A percentile compares a stretch with the other conserved stretches of the same genome.
These are phyloP conservation scores for Lamprologus tigripictilis DNA, from an alignment of 2,113 vertebrate genomes.

Conservation along the genomic window DNA sequence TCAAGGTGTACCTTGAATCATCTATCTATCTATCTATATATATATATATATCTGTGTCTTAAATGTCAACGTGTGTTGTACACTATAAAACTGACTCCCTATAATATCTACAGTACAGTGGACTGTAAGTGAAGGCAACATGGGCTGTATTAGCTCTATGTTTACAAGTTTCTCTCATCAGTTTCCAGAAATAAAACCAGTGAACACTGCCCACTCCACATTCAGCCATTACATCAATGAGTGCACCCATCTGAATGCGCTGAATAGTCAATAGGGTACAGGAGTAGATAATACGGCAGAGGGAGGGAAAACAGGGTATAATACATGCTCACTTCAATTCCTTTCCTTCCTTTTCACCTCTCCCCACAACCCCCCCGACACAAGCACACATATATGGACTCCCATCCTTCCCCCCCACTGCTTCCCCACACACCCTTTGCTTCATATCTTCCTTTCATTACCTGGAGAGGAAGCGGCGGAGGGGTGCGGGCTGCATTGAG, in stretches of 20 bases:
- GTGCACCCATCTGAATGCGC: slow-evolving; percentile 10
- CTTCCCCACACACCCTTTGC: neutral
- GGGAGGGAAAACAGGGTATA: slow-evolving; percentile 25
- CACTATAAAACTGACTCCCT: neutral
- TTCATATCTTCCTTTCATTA: slow-evolving; percentile 63
- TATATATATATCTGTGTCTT: neutral
- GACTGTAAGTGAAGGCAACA: neutral
- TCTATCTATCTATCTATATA: accelerated
- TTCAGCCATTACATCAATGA: slow-evolving; percentile 26
- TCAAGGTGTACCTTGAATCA: neutral
- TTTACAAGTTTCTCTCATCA: neutral
- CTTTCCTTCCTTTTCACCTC: slow-evolving; percentile 29
- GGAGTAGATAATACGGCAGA: slow-evolving; percentile 29
- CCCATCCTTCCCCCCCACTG: neutral
- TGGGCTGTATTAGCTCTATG: neutral
- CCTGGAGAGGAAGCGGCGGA: slow-evolving; percentile 43
- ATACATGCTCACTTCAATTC: slow-evolving; percentile 49
- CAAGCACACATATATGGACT: neutral
- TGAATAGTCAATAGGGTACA: slow-evolving; percentile 34
- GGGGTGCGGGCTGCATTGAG: neutral
- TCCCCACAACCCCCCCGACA: neutral
- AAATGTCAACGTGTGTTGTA: neutral
- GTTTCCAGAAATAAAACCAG: slow-evolving; percentile 6
- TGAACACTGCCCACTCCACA: slow-evolving; percentile 26
- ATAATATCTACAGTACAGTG: neutral